phyloP scores from a whole-genome alignment of 2,888 invertebrate genomes.

The Heteromyza rotundicornis region DNA sequence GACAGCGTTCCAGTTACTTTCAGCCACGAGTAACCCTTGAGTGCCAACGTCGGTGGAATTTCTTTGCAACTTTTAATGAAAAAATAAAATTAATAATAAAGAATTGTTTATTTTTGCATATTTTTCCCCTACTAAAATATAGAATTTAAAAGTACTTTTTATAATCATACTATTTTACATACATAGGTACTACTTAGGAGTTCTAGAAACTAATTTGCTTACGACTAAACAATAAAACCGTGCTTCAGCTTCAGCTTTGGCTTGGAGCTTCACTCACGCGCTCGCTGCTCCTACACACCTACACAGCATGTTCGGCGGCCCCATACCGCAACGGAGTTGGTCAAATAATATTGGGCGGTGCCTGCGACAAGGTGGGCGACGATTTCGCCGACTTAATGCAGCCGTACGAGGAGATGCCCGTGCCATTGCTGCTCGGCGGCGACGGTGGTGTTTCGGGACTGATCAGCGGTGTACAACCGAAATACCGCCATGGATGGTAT shows the following conservation, averaged over 20 bases:
- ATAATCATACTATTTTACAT: not conserved
- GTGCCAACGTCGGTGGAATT: too few relatives aligned
- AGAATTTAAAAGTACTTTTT: not conserved
- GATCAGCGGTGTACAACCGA: constrained; percentile 56
- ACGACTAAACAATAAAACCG: not conserved
- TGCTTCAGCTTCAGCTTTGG: not conserved
- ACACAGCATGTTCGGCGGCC: constrained; percentile 59
- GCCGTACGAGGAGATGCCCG: constrained; percentile 55
- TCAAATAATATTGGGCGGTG: constrained; percentile 62
- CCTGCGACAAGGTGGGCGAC: constrained; percentile 52
- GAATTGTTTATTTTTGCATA: too few relatives aligned
- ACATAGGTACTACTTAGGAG: too few relatives aligned
- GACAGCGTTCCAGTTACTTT: too few relatives aligned
- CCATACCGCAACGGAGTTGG: constrained; percentile 63
- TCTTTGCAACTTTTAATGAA: too few relatives aligned
- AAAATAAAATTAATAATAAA: too few relatives aligned
- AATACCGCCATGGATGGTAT: constrained; percentile 62
- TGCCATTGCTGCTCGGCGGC: constrained; percentile 58
- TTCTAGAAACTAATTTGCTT: too few relatives aligned
- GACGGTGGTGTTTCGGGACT: constrained; percentile 61
- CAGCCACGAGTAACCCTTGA: too few relatives aligned
- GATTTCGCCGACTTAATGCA: constrained; percentile 60
- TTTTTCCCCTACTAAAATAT: not conserved
- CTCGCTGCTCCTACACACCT: constrained; percentile 13
- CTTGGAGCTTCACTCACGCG: not conserved